Evolutionary conservation across 2,888 invertebrate genomes (phyloP), one percentile per base, ranked within the genome.

Genomic region (Metopia argyrocephala): DNA sequence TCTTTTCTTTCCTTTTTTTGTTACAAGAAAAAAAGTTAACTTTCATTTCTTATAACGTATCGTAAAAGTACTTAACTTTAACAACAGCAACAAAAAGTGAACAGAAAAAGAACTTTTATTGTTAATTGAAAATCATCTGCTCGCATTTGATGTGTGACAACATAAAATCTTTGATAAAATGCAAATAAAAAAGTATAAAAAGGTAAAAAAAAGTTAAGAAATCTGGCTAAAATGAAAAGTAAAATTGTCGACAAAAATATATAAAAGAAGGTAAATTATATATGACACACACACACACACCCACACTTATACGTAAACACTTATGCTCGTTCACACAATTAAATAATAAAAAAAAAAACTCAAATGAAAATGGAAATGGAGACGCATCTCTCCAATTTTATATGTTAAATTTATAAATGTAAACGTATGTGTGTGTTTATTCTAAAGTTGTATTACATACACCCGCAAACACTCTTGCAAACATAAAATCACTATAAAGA

Each of bases 121-220:
- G 65, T 78, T 70, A 78, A 78, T 78, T 78, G 65, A 71, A 70
- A 78, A 65, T 71, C 57, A 71, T 71, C 70, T 69, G 56, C 62
- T 78, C 65, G 59, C n/a, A n/a, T n/a, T n/a, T n/a, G n/a, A n/a
- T n/a, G 59, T 71, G 70, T 65, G 45, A 46, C 57, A 65, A 71
- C 50, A 78, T 52, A 21, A 46, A 45, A 59, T 65, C 20, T 48
- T 78, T 66, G 57, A 65, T 70, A 78, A 71, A 57, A 6, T n/a
- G n/a, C n/a, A 65, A 71, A 71, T 59, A 65, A 65, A 59, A 76
- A 38, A 66, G 52, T 20, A 48, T 31, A 28, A 27, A 50, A 31
- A 38, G 38, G 38, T 3, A 38, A 15, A 15, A 15, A 38, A 12
- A 38, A 38, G 15, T 38, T 9, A 2, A 38, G 38, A 38, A 38